Percentiles rank a stretch among this genome's conserved stretches.
Conservation (phyloP, 2,888 invertebrate genomes). For the Sturmia bella region DNA sequence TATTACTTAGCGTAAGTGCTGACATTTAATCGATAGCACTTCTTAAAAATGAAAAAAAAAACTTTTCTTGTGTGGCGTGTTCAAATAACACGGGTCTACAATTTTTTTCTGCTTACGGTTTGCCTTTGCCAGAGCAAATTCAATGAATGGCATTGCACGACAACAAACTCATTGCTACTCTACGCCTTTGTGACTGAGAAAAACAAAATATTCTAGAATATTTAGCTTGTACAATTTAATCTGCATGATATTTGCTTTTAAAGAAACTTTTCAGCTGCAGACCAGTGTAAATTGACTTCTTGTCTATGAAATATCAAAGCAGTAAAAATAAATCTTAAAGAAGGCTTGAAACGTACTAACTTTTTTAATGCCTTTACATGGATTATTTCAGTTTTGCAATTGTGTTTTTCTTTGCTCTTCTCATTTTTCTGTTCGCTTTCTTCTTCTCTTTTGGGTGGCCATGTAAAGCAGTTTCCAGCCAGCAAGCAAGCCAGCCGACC, state of each 20-base stretch:
- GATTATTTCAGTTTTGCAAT: constrained; percentile 51
- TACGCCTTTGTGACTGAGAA: no score
- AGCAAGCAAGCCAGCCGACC: not conserved
- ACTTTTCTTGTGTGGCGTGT: constrained; percentile 53
- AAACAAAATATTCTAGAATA: no score
- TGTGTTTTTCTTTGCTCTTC: not conserved
- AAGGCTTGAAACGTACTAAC: constrained; percentile 26
- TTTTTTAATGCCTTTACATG: constrained; percentile 53
- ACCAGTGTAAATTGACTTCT: constrained; percentile 4
- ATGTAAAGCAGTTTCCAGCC: constrained; percentile 4
- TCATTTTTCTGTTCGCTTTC: not conserved
- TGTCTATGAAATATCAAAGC: constrained; percentile 15
- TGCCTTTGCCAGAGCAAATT: no score
- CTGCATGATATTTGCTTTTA: no score
- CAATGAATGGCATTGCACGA: no score
- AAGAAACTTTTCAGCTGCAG: no score
- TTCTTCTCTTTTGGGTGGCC: not conserved
- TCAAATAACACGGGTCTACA: not conserved
- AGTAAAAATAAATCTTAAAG: constrained; percentile 25
- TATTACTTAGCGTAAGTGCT: constrained; percentile 53
- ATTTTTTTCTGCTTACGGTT: no score
- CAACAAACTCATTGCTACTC: no score
- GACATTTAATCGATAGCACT: constrained; percentile 58
- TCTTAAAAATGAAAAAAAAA: constrained; percentile 42
- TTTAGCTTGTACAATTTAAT: no score